Percentiles rank a stretch among this genome's conserved stretches.
Conservation (phyloP, 1,140 invertebrate species). For the Trypoxylus dichotomus region DNA sequence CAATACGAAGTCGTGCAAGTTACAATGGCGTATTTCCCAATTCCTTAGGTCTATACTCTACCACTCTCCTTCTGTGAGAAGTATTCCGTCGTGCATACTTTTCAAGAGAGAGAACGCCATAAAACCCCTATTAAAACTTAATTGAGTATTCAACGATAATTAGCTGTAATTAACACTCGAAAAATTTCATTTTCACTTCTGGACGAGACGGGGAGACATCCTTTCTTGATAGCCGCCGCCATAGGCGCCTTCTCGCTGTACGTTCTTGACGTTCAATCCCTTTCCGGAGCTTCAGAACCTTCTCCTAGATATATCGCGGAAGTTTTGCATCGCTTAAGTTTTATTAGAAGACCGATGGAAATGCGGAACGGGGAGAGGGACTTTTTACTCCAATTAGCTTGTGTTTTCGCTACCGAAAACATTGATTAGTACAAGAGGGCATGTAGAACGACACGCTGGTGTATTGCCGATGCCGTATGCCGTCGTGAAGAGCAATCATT, state of each 20-base stretch:
- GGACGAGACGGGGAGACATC: background rate
- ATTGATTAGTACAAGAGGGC: background rate
- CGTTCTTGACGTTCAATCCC: background rate
- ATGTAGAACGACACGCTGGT: background rate
- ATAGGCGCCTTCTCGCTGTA: background rate
- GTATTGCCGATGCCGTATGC: background rate
- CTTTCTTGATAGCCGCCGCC: background rate
- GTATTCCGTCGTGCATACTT: background rate
- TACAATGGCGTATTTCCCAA: too few species aligned
- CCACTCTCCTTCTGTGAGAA: too few species aligned
- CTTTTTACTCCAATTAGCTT: conserved; percentile 1
- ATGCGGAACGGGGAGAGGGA: background rate
- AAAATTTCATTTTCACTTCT: conserved; percentile 8
- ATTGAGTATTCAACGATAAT: conserved; percentile 10
- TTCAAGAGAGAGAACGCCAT: background rate
- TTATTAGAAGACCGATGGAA: background rate
- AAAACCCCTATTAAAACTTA: conserved; percentile 7
- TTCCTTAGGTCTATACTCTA: too few species aligned
- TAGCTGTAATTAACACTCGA: conserved; percentile 10
- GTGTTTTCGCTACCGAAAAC: conserved; percentile 6
- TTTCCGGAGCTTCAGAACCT: background rate
- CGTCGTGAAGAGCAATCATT: background rate
- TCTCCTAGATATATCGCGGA: too few species aligned
- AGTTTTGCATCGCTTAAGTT: background rate
- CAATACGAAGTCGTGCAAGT: too few species aligned